These are phyloP conservation scores for Lampropteryx suffumata DNA, from an alignment of 2,888 invertebrate genomes.

Conservation along the genomic window DNA sequence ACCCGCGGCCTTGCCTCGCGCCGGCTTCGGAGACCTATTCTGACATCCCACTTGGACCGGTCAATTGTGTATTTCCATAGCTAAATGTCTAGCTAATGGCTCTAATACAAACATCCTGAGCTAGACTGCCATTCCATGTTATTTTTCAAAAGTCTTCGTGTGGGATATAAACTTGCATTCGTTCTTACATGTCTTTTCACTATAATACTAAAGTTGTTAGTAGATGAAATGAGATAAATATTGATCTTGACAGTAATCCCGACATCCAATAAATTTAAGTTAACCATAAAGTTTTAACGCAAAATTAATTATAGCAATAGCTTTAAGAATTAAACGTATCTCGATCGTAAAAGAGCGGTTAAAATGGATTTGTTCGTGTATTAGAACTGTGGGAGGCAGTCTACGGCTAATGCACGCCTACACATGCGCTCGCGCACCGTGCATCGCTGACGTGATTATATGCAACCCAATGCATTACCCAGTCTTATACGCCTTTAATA, in stretches of 20 bases:
- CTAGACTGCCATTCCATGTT: background rate
- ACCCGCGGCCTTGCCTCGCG: conserved; percentile 70
- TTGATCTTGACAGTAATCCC: no score
- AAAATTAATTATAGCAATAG: conserved; percentile 11
- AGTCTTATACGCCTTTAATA: conserved; percentile 38
- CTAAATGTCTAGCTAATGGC: background rate
- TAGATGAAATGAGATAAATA: no score
- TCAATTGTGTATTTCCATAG: conserved; percentile 21
- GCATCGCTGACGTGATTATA: conserved; percentile 53
- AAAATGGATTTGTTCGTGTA: conserved; percentile 30
- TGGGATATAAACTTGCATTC: no score
- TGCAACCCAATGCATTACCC: conserved; percentile 50
- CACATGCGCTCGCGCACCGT: conserved; percentile 34
- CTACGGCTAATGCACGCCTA: conserved; percentile 41
- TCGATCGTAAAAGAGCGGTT: conserved; percentile 26
- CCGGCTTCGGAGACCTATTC: conserved; percentile 54
- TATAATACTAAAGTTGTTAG: no score
- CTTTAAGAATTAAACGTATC: conserved; percentile 10
- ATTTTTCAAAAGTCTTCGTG: background rate
- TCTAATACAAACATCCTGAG: no score
- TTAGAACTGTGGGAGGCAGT: conserved; percentile 46
- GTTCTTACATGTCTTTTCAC: no score
- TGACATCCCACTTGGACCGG: conserved; percentile 45
- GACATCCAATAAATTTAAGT: background rate
- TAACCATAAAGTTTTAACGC: conserved; percentile 2